Percentiles rank a stretch among this genome's conserved stretches.
Conservation (phyloP, 2,113 vertebrate species). For the Petaurus breviceps region DNA sequence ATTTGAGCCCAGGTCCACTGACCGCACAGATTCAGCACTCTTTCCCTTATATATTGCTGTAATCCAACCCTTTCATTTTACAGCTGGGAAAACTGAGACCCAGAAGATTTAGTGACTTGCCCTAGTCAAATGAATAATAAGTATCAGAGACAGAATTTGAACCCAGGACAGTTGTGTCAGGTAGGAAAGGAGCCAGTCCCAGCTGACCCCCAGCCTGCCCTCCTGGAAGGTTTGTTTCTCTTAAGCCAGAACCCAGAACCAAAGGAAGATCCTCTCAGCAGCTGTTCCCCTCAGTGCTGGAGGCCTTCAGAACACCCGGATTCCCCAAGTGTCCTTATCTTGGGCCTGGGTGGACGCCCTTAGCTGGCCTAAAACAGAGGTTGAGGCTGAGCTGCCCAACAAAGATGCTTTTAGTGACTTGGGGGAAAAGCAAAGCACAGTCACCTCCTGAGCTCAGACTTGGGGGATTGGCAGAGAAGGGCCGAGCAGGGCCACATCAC, state of each 20-base stretch:
- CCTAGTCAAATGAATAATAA: background rate
- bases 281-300: too few relatives aligned
- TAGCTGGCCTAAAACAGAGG: background rate
- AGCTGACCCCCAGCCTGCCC: too few relatives aligned
- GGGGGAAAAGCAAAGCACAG: background rate
- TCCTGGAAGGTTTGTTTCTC: background rate
- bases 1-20: background rate
- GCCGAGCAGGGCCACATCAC: too few relatives aligned
- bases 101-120: too few relatives aligned
- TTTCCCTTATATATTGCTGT: background rate
- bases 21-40: background rate
- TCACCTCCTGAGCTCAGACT: background rate
- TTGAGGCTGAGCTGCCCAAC: background rate
- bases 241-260: too few relatives aligned
- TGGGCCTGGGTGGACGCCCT: background rate
- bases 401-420: background rate
- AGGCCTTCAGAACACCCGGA: too few relatives aligned
- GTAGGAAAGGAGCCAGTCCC: too few relatives aligned
- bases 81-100: too few relatives aligned
- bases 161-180: background rate
- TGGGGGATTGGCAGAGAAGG: background rate
- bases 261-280: too few relatives aligned
- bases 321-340: background rate
- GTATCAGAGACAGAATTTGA: background rate
- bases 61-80: too few relatives aligned